These are phyloP conservation scores for Eueremaeus valkanovi DNA, from an alignment of 2,888 invertebrate genomes.

Conservation along the genomic window DNA sequence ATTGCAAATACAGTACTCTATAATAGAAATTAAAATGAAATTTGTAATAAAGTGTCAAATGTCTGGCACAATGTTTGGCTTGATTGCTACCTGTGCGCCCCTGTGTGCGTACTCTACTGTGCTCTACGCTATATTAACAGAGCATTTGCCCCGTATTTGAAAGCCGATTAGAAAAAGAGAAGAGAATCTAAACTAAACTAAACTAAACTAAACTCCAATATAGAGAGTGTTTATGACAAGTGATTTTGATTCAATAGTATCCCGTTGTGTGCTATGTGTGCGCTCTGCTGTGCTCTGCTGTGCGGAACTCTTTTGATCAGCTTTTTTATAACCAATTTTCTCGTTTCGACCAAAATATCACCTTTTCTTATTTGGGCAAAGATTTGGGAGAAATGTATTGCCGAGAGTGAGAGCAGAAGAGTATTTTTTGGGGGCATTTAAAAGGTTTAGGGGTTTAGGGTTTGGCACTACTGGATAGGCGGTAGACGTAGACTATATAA, in stretches of 20 bases:
- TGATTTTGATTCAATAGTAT: conserved; percentile 32
- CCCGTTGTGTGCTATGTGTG: conserved; percentile 22
- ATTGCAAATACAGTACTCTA: background rate
- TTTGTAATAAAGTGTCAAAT: conserved; percentile 24
- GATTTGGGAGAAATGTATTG: background rate
- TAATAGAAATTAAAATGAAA: conserved; percentile 20
- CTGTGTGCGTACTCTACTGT: background rate
- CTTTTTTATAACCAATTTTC: conserved; percentile 21
- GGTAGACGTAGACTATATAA: too few species aligned
- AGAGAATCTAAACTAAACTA: background rate
- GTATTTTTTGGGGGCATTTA: conserved; percentile 17
- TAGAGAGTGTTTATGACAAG: conserved; percentile 35
- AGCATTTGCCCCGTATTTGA: conserved; percentile 3
- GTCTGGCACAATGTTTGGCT: conserved; percentile 5
- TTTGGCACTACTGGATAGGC: conserved; percentile 34
- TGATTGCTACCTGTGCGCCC: conserved; percentile 26
- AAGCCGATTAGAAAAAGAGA: conserved; percentile 1
- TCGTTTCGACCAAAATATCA: background rate
- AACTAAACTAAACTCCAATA: background rate
- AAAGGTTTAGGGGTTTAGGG: conserved; percentile 24
- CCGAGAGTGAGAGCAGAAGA: background rate
- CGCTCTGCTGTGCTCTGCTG: background rate
- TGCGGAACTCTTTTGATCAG: conserved; percentile 34
- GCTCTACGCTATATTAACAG: conserved; percentile 19
- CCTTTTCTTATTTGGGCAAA: background rate